Base-by-base conservation (phyloP, 2,888 invertebrate species). In the Abscondita cerata region DNA sequence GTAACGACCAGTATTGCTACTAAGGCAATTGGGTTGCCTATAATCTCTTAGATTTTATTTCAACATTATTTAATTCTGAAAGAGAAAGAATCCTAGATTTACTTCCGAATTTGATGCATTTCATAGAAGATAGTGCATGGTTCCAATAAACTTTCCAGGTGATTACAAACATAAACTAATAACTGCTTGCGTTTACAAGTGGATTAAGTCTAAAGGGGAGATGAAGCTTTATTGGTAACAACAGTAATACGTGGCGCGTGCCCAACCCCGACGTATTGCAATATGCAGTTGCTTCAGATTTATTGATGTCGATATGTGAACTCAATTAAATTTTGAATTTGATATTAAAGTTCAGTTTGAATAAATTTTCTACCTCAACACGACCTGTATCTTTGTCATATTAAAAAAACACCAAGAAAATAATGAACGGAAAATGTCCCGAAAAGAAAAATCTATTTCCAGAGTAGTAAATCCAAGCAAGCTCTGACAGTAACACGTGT, bases 241-340 rank as follows among this genome's bases (percentile, higher is more conserved):
- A 65, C 67, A 69, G 66, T 76, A 76, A 77, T 77, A 70, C 76
- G 69, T 58, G 66, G 71, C 77, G 76, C 77, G 77, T 77, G 77
- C 75, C 76, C 71, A 65, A 69, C 71, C 70, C 71, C 68, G 69
- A 38, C 48, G 73, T 75, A 75, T 75, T 73, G 74, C 75, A 77
- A 77, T 77, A 77, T 76, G 76, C 74, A 74, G 70, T 66, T 65
- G 65, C 65, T 69, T 70, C 76, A 9, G 76, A 77, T 77, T 77
- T 76, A 77, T 77, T 75, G 75, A 77, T 75, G 73, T 70, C 69
- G 76, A 76, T 76, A 75, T 75, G 76, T 74, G 70, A 74, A 74
- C 76, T 76, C 74, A 76, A 77, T 77, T 77, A 77, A 69, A 15
- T 34, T 34, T 9, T 1, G 11, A 46, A 46, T 20, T 16, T 46